Conservation (phyloP, 2,797 vertebrate genomes). For the Atherinosoma microstoma region DNA sequence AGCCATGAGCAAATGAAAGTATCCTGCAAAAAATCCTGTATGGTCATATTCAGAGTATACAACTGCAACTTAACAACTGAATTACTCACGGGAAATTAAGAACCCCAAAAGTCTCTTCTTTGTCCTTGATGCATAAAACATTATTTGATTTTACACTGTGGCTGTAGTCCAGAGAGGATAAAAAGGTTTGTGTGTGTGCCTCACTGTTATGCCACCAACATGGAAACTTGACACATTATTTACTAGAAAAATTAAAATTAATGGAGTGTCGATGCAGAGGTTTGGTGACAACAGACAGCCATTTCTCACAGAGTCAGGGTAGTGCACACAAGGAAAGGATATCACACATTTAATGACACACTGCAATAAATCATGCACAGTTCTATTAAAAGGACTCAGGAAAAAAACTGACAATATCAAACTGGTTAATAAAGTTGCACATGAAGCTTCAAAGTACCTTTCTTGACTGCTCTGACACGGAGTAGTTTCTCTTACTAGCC, state of each 20-base stretch:
- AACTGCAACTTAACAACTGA: not conserved
- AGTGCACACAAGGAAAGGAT: constrained; percentile 18
- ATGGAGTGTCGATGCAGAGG: constrained; percentile 14
- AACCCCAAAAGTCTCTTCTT: not conserved
- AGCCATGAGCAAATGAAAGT: not conserved
- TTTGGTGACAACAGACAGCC: constrained; percentile 20
- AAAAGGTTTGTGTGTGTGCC: not conserved
- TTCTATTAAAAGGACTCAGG: not conserved
- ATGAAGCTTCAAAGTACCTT: not conserved
- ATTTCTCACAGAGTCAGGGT: constrained; percentile 10
- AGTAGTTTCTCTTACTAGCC: not conserved
- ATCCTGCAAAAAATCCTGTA: not conserved
- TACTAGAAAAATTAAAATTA: not conserved
- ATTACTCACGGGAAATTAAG: not conserved
- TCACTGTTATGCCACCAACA: not conserved
- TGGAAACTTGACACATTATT: not conserved
- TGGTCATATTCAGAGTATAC: not conserved
- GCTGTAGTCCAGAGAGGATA: not conserved
- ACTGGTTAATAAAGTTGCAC: constrained; percentile 15
- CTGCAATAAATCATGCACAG: constrained; percentile 3
- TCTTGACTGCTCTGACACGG: not conserved
- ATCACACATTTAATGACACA: constrained; percentile 17
- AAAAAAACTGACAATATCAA: constrained; percentile 45
- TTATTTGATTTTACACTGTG: not conserved
- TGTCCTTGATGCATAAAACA: not conserved